Percentiles rank a stretch among this genome's conserved stretches.
These are phyloP conservation scores for Watsonalla binaria DNA, from an alignment of 2,888 invertebrate genomes.

Conservation along the genomic window DNA sequence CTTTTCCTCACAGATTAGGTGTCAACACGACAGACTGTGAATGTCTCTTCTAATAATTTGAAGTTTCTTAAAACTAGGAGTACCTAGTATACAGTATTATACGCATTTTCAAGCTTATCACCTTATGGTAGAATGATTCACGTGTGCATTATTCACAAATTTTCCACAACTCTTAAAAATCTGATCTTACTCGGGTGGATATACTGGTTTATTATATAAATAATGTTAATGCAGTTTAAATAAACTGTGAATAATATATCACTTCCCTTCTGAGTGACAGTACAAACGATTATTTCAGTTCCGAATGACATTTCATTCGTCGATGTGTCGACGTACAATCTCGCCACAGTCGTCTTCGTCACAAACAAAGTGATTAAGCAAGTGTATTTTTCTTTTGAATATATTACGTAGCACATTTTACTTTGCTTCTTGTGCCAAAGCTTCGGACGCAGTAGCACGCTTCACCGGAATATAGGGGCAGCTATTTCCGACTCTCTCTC, in stretches of 20 bases:
- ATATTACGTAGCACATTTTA: conserved; percentile 39
- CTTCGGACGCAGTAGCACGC: conserved; percentile 38
- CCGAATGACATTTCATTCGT: conserved; percentile 2
- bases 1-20: too few relatives aligned
- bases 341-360: conserved; percentile 33
- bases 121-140: too few relatives aligned
- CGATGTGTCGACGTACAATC: conserved; percentile 24
- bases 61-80: too few relatives aligned
- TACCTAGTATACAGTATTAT: too few relatives aligned
- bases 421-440: conserved; percentile 39
- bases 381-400: conserved; percentile 10
- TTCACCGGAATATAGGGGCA: conserved; percentile 39
- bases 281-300: conserved; percentile 2
- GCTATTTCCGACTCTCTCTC: conserved; percentile 45
- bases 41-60: too few relatives aligned
- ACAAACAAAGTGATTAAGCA: conserved; percentile 55
- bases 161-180: too few relatives aligned
- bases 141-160: too few relatives aligned
- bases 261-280: too few relatives aligned
- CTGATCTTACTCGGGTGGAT: too few relatives aligned
- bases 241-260: too few relatives aligned
- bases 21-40: conserved; percentile 16
- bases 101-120: too few relatives aligned
- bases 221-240: neutral
- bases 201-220: conserved; percentile 16